phyloP scores from a whole-genome alignment of 2,113 vertebrate genomes.

The Porphyrio hochstetteri region DNA sequence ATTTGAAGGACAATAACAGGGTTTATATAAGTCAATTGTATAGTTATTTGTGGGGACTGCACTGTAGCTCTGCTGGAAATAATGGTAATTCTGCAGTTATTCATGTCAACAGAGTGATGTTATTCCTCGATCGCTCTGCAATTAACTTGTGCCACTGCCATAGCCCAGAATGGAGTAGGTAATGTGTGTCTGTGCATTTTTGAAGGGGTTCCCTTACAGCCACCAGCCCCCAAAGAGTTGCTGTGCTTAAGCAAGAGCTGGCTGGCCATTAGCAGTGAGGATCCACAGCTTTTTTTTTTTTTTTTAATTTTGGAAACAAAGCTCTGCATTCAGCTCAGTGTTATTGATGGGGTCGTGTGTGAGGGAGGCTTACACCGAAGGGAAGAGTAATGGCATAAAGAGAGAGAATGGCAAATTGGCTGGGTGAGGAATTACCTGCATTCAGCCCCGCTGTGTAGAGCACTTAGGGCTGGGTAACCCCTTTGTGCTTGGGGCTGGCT shows the following conservation, averaged over 20 bases:
- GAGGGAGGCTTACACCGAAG: not conserved
- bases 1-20: not conserved
- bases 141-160: not conserved
- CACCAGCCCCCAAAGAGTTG: accelerated
- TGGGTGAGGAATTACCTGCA: constrained; percentile 29
- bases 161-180: not conserved
- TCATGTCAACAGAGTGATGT: not conserved
- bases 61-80: constrained; percentile 8
- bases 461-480: not conserved
- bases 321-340: accelerated
- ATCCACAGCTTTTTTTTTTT: not conserved
- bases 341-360: constrained; percentile 10
- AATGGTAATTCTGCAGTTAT: constrained; percentile 15
- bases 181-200: not conserved
- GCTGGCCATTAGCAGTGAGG: not conserved
- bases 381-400: constrained; percentile 24
- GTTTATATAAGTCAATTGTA: not conserved
- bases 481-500: not conserved
- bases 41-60: constrained; percentile 10
- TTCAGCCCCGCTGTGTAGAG: not conserved
- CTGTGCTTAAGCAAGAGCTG: not conserved
- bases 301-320: not conserved
- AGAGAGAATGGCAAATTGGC: constrained; percentile 35
- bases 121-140: not conserved
- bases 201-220: not conserved